Conservation (phyloP, 2,797 vertebrate species). For the Enteromius viviparus region DNA sequence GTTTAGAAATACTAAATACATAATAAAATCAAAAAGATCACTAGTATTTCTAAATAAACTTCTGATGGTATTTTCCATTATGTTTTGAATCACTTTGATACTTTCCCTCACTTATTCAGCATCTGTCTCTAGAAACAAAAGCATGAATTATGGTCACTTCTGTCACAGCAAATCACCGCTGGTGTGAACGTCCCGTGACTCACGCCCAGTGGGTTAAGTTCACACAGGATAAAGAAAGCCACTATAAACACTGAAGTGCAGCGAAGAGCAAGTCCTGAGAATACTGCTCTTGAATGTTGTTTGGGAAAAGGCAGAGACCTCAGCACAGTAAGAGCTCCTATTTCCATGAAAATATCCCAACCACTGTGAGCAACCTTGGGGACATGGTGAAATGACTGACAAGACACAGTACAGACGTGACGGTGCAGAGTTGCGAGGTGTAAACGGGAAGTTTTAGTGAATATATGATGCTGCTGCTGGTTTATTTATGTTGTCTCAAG, state of each 20-base stretch:
- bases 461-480: not conserved
- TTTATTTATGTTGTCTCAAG: slow-evolving; percentile 8
- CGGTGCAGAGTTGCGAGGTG: not conserved
- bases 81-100: not conserved
- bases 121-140: not conserved
- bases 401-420: slow-evolving; percentile 6
- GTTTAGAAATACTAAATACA: not conserved
- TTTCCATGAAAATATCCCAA: slow-evolving; percentile 19
- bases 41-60: not conserved
- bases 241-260: not conserved
- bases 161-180: not conserved
- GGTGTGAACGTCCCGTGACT: not conserved
- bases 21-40: not conserved
- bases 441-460: not conserved
- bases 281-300: not conserved
- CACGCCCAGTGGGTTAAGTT: not conserved
- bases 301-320: not conserved
- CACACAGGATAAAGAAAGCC: not conserved
- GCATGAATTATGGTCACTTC: not conserved
- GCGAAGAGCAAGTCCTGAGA: slow-evolving; percentile 3
- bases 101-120: not conserved
- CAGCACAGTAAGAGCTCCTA: not conserved
- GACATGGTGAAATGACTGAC: slow-evolving; percentile 1
- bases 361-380: not conserved
- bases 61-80: not conserved